Base-by-base conservation (phyloP, 2,113 vertebrate species). In the Cinclus mexicanus region DNA sequence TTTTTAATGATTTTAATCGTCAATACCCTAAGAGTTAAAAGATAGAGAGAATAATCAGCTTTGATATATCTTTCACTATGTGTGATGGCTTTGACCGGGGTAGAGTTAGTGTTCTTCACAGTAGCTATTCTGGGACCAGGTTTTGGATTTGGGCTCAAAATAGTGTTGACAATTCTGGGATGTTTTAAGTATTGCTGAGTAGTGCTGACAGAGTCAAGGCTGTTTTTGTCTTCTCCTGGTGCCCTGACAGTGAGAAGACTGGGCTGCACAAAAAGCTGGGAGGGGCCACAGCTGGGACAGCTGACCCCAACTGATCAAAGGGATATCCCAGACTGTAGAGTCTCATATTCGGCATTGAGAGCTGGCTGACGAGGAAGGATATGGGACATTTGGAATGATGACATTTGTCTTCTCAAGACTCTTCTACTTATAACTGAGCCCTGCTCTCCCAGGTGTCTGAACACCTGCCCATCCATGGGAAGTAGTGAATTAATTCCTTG, bases 271-370 rank as follows among this genome's bases (percentile, higher is more conserved):
- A n/a, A 65, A 22, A 49, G 13, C 4, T 79, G 41, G 11, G 13
- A 49, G 16, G 13, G 13, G 29, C 11, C 29, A 21, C 25, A 42
- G 35, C 5, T 4, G 5, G 49, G 31, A 35, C 17, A 31, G 35
- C 9, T 49, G 49, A 22, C 31, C 25, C 17, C 57, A 49, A 0
- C 2, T 64, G 29, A 49, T 3, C 29, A 14, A 49, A 80, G 35
- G 25, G 14, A 22, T 42, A 25, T 35, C 29, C 22, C 42, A 56
- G 16, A 49, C 20, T 2, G 1, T 0, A 35, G 9, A 7, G 2
- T 47, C 14, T n/a, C 41, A 31, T 31, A 24, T 13, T 56, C 21
- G 31, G 21, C 29, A 35, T 2, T 35, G 52, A 71, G 56, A 49
- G 4, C 3, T 35, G 42, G 17, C 9, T 33, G 20, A 55, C 41